Evolutionary conservation across 2,113 vertebrate species (phyloP).

Genomic region (Thamnophis sirtalis): DNA sequence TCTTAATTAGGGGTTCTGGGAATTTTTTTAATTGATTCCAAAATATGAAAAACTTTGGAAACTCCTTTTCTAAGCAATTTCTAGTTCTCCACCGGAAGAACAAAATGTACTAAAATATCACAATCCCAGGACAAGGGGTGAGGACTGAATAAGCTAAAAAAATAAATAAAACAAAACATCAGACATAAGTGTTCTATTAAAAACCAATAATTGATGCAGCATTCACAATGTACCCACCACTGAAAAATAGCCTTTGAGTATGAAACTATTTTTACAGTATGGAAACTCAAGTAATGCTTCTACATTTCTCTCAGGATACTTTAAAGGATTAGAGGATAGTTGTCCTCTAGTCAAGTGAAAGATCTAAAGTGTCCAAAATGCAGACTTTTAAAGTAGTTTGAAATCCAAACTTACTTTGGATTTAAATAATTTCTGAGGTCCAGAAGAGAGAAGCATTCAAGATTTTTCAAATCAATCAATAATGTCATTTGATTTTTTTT

Average conservation of each 20-base stretch:
- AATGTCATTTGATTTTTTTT: background rate
- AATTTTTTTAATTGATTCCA: background rate
- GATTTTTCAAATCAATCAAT: background rate
- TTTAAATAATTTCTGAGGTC: background rate
- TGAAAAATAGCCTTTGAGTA: background rate
- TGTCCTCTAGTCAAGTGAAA: background rate
- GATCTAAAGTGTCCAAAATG: background rate
- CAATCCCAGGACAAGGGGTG: background rate
- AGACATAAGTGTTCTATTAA: background rate
- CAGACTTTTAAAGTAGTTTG: background rate
- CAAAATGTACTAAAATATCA: background rate
- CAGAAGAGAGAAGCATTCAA: background rate
- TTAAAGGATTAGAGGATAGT: background rate
- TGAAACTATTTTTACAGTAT: background rate
- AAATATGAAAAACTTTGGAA: background rate
- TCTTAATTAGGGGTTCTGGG: background rate
- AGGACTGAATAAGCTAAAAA: background rate
- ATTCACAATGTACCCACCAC: background rate
- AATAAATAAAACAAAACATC: background rate
- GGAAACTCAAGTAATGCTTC: background rate
- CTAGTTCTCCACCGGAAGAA: background rate
- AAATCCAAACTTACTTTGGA: background rate
- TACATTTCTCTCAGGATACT: background rate
- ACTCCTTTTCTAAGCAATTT: background rate
- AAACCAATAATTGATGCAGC: background rate